phyloP scores from a whole-genome alignment of 2,888 invertebrate genomes.

The Lasioglossum villosulum region DNA sequence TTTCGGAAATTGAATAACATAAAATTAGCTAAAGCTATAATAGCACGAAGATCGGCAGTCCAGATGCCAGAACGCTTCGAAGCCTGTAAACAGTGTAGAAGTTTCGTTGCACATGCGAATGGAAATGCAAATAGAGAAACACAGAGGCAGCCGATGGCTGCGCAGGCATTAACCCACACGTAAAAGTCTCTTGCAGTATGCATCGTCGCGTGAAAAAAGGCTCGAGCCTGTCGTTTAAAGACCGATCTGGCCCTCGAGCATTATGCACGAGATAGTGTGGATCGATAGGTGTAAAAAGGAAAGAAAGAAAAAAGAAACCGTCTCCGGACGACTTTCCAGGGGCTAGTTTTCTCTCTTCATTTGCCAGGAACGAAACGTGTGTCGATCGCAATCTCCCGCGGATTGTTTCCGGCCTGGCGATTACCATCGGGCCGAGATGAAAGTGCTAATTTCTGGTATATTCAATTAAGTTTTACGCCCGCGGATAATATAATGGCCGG shows the following conservation, averaged over 20 bases:
- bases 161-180: conserved; percentile 38
- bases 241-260: conserved; percentile 28
- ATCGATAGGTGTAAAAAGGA: conserved; percentile 12
- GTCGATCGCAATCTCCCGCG: neutral
- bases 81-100: neutral
- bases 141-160: conserved; percentile 25
- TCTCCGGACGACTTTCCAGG: neutral
- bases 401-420: conserved; percentile 35
- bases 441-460: conserved; percentile 47
- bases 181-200: conserved; percentile 37
- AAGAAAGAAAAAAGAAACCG: neutral
- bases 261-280: neutral
- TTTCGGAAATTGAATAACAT: neutral
- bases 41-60: neutral
- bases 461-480: conserved; percentile 41
- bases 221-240: conserved; percentile 47
- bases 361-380: neutral
- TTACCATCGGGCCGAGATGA: conserved; percentile 35
- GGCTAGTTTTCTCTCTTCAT: conserved; percentile 5
- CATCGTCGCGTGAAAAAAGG: conserved; percentile 63
- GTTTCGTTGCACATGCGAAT: conserved; percentile 13
- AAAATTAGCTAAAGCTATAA: neutral
- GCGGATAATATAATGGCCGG: conserved; percentile 20
- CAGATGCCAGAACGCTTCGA: neutral
- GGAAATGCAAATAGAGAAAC: conserved; percentile 34